phyloP scores from a whole-genome alignment of 1,140 invertebrate genomes.

The Lerema accius region DNA sequence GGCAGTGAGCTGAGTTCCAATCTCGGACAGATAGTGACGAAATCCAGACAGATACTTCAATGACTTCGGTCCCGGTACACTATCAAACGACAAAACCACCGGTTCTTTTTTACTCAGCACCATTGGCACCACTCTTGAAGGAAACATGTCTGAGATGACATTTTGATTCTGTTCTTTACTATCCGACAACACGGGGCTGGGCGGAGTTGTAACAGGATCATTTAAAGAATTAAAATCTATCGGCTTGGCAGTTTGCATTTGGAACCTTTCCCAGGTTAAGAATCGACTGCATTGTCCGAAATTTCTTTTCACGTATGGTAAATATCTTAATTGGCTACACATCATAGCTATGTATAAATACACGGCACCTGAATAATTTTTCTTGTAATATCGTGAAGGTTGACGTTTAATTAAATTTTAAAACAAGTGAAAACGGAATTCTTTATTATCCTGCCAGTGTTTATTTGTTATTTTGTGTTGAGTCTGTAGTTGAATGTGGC shows the following conservation, averaged over 20 bases:
- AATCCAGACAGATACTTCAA: slow-evolving; percentile 83
- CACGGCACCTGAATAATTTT: slow-evolving; percentile 23
- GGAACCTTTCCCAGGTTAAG: slow-evolving; percentile 28
- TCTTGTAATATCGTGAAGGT: slow-evolving; percentile 5
- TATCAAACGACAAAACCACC: slow-evolving; percentile 82
- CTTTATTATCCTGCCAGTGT: slow-evolving; percentile 21
- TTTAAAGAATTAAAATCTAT: slow-evolving; percentile 32
- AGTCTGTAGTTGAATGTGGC: too few species aligned
- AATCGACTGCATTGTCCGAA: slow-evolving; percentile 12
- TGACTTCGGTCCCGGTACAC: slow-evolving; percentile 84
- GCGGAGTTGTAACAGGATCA: slow-evolving; percentile 7
- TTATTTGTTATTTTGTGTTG: too few species aligned
- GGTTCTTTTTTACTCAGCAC: slow-evolving; percentile 57
- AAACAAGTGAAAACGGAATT: slow-evolving; percentile 18
- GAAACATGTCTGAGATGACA: slow-evolving; percentile 48
- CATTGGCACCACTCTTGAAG: slow-evolving; percentile 59
- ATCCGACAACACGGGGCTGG: slow-evolving; percentile 19
- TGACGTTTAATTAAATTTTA: slow-evolving; percentile 13
- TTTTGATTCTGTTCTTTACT: slow-evolving; percentile 34
- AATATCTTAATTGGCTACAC: slow-evolving; percentile 21
- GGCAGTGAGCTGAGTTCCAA: slow-evolving; percentile 85
- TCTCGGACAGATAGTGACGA: slow-evolving; percentile 84
- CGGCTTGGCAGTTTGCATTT: slow-evolving; percentile 40
- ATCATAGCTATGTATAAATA: slow-evolving; percentile 11
- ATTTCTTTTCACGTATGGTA: slow-evolving; percentile 15